A percentile compares a stretch with the other conserved stretches of the same genome.
These are phyloP conservation scores for Aspidapion aeneum DNA, from an alignment of 2,888 invertebrate species.

Conservation along the genomic window DNA sequence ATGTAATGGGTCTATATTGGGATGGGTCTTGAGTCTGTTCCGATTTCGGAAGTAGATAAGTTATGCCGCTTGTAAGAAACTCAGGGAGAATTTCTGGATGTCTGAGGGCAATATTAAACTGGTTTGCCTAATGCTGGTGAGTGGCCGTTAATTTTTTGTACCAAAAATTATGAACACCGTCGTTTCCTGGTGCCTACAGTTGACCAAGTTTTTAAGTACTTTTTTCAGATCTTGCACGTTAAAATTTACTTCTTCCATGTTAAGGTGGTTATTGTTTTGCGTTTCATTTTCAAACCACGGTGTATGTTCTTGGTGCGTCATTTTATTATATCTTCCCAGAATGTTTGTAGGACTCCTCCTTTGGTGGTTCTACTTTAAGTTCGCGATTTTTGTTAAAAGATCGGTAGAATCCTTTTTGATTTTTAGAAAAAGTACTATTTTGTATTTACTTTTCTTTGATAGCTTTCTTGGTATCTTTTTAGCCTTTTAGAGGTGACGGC, in stretches of 20 bases:
- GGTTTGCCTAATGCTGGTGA: background rate
- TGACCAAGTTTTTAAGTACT: background rate
- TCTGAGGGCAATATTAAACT: background rate
- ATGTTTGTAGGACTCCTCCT: background rate
- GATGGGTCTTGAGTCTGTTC: background rate
- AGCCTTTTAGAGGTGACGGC: background rate
- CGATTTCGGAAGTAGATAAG: slow-evolving; percentile 2
- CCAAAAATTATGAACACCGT: background rate
- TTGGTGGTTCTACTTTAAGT: background rate
- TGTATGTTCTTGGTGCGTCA: background rate
- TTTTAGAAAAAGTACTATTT: background rate
- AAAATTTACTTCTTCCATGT: background rate
- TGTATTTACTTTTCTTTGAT: background rate
- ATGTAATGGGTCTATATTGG: slow-evolving; percentile 6
- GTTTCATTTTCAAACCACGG: background rate
- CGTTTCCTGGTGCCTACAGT: background rate
- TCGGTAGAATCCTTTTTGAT: background rate
- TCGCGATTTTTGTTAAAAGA: background rate
- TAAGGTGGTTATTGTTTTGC: background rate
- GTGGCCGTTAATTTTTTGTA: background rate
- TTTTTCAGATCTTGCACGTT: background rate
- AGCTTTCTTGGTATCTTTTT: background rate
- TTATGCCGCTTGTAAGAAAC: background rate
- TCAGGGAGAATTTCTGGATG: background rate
- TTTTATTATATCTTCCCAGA: background rate